Conservation (phyloP, 2,113 vertebrate genomes). For the Trogon melanurus region DNA sequence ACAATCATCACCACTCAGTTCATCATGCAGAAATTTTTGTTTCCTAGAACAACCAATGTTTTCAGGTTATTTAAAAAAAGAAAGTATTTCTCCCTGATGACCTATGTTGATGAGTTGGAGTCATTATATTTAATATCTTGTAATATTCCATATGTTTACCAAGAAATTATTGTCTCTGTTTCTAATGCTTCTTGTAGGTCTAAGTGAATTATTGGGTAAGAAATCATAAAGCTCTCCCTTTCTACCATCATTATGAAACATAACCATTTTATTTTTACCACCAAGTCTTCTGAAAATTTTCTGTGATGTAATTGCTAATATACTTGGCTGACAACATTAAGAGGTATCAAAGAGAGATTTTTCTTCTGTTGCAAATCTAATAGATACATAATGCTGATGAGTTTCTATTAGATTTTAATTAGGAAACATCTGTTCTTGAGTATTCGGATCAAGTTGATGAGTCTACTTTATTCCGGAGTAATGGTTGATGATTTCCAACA, state of each 20-base stretch:
- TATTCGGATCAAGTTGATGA: not conserved
- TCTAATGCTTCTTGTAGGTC: not conserved
- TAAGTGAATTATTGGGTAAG: not conserved
- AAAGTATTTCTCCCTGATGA: not conserved
- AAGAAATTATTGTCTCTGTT: not conserved
- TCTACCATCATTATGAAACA: not conserved
- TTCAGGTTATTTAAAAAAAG: not conserved
- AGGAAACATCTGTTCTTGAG: not conserved
- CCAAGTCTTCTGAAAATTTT: not conserved
- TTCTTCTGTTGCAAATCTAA: not conserved
- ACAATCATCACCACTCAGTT: not conserved
- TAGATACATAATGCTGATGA: not conserved
- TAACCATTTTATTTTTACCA: not conserved
- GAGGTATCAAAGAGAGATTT: not conserved
- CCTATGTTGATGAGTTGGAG: not conserved
- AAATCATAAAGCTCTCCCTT: not conserved
- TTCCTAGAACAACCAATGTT: not conserved
- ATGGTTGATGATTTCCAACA: not conserved
- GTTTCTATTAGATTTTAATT: conserved; percentile 18
- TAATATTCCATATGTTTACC: not conserved
- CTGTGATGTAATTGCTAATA: not conserved
- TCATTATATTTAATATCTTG: not conserved
- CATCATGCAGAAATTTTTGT: not conserved
- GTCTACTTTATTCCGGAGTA: not conserved
- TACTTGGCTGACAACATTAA: not conserved